Evolutionary conservation across 2,113 vertebrate species (phyloP).

Genomic region (Piprites chloris): DNA sequence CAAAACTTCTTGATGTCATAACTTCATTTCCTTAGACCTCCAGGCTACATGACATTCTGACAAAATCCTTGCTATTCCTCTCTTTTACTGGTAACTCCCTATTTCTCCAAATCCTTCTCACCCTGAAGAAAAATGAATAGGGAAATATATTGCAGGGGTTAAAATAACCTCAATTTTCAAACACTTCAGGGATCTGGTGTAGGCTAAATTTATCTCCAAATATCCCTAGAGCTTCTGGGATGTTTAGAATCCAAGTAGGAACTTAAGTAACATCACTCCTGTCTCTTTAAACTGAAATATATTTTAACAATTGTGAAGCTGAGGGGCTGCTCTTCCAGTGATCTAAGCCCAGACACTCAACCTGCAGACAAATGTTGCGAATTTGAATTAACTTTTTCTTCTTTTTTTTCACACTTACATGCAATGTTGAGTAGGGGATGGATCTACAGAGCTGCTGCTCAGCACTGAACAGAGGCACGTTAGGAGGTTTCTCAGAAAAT

Average conservation of each 20-base stretch:
- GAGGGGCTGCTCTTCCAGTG: not conserved
- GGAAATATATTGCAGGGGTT: not conserved
- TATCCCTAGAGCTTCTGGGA: not conserved
- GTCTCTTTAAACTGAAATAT: not conserved
- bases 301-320: not conserved
- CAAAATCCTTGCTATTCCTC: slow-evolving; percentile 61
- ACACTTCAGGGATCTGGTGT: not conserved
- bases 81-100: slow-evolving; percentile 68
- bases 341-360: not conserved
- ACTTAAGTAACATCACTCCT: not conserved
- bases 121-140: not conserved
- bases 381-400: not conserved
- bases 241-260: not conserved
- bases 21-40: slow-evolving; percentile 70
- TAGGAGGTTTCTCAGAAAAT: not conserved
- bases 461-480: not conserved
- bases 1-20: slow-evolving; percentile 66
- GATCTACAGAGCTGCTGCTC: not conserved
- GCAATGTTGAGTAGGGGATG: not conserved
- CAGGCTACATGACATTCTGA: slow-evolving; percentile 64
- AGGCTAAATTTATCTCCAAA: not conserved
- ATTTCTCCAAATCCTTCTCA: slow-evolving; percentile 79
- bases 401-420: not conserved
- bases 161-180: not conserved
- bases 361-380: not conserved